Percentiles rank a stretch among this genome's conserved stretches.
phyloP scores from a whole-genome alignment of 1,140 invertebrate genomes.

The Alviniconcha marisindica region DNA sequence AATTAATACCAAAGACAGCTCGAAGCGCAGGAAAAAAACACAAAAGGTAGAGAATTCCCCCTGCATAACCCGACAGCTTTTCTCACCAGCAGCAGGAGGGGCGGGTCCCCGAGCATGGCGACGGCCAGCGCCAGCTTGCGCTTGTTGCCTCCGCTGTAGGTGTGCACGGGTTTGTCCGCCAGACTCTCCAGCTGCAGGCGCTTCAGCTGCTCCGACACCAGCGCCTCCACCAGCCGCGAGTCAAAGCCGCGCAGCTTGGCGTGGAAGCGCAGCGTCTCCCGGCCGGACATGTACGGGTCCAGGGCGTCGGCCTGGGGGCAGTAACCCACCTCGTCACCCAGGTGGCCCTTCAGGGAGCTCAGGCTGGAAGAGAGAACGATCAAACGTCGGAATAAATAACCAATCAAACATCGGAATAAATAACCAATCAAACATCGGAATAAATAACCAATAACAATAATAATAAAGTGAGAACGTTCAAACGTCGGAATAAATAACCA shows the following conservation, averaged over 20 bases:
- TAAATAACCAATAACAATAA: no score
- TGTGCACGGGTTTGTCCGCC: conserved; percentile 67
- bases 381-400: no score
- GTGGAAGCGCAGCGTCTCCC: conserved; percentile 66
- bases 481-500: no score
- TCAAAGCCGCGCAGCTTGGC: conserved; percentile 69
- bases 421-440: no score
- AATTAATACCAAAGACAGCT: no score
- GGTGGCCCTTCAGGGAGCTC: neutral
- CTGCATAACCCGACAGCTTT: no score
- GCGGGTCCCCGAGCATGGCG: conserved; percentile 76
- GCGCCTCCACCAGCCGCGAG: conserved; percentile 53
- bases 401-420: no score
- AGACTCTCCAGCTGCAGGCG: conserved; percentile 67
- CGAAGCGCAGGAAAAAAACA: no score
- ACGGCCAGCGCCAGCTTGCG: conserved; percentile 77
- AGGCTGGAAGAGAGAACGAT: conserved; percentile 9
- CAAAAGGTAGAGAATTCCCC: no score
- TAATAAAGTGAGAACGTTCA: no score
- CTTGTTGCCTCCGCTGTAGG: conserved; percentile 76
- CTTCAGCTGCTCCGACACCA: conserved; percentile 72
- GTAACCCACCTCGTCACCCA: conserved; percentile 79
- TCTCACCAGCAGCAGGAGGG: conserved; percentile 75
- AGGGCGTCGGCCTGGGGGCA: conserved; percentile 91
- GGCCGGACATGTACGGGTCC: conserved; percentile 83